Base-by-base conservation (phyloP, 1,140 invertebrate genomes). In the Lethocerus indicus region DNA sequence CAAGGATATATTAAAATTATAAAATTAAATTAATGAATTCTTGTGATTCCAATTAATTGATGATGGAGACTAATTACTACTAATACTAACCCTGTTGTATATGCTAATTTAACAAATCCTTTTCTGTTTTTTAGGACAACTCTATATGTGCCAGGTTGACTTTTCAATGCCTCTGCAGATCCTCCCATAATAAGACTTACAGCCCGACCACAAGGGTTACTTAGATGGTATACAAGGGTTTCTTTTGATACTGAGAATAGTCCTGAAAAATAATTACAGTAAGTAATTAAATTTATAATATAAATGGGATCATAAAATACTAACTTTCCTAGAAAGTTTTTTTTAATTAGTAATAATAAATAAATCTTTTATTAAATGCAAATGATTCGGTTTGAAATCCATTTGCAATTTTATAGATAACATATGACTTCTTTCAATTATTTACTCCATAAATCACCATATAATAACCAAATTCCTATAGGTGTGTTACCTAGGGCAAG, bases 31-130 rank as follows among this genome's bases (percentile, higher is more conserved):
- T 12, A 12, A 32, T 32, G 9, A 16, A 12, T 32, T 32, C 16
- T 12, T 12, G 29, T 9, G 9, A 32, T 32, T 9, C 9, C 29
- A 16, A 32, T 32, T 9, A 32, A 32, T 32, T 32, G 9, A 32
- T 9, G n/a, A n/a, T n/a, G n/a, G n/a, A n/a, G n/a, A n/a, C n/a
- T n/a, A n/a, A n/a, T n/a, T n/a, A n/a, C n/a, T n/a, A n/a, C 7
- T 1, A 47, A 14, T 14, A 36, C 67, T 70, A 61, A 87, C 83
- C 88, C 88, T 52, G 82, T 74, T 60, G 75, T 71, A 45, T 91
- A 66, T 3, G 88, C 87, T 27, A 88, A 60, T 55, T 73, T 79
- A 3, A 87, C 68, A 59, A 92, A 93, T 37, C 88, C 88, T 62
- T 83, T 87, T 51, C 80, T 69, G 42, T 73, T 75, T 53, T 74